Conservation (phyloP, 2,113 vertebrate genomes). For the Xiphorhynchus elegans region DNA sequence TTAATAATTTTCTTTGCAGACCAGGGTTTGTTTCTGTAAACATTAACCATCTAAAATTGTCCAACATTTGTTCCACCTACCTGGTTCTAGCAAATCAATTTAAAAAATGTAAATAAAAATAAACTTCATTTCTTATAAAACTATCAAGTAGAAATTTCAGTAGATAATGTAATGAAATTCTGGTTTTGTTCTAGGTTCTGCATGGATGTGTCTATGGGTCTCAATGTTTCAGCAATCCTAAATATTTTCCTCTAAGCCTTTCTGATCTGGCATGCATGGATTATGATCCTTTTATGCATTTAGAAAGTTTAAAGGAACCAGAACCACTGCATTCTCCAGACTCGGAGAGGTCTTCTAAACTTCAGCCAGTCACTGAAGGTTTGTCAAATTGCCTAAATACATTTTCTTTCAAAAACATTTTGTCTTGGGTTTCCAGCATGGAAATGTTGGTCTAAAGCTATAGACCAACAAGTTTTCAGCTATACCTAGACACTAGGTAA, state of each 20-base stretch:
- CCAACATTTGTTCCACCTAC: background rate
- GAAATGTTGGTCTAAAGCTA: background rate
- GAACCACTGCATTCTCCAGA: constrained; percentile 98
- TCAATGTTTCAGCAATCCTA: constrained; percentile 92
- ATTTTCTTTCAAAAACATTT: background rate
- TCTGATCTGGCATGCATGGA: constrained; percentile 91
- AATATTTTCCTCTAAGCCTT: constrained; percentile 93
- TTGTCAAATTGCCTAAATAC: constrained; percentile 34
- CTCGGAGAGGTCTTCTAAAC: constrained; percentile 94
- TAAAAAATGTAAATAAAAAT: background rate
- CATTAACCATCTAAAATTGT: background rate
- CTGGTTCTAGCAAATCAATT: background rate
- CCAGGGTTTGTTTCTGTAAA: background rate
- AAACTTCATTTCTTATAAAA: background rate
- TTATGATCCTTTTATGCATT: constrained; percentile 94
- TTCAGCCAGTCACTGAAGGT: constrained; percentile 98
- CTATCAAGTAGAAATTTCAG: background rate
- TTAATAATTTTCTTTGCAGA: background rate
- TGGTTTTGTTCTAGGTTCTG: constrained; percentile 82
- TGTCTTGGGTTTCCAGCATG: background rate
- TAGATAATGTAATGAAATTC: background rate
- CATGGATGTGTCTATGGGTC: constrained; percentile 97
- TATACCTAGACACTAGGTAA: background rate
- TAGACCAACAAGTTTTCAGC: background rate
- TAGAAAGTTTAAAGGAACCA: constrained; percentile 93